Conservation (phyloP, 2,888 invertebrate genomes). For the Andricus quercusramuli region DNA sequence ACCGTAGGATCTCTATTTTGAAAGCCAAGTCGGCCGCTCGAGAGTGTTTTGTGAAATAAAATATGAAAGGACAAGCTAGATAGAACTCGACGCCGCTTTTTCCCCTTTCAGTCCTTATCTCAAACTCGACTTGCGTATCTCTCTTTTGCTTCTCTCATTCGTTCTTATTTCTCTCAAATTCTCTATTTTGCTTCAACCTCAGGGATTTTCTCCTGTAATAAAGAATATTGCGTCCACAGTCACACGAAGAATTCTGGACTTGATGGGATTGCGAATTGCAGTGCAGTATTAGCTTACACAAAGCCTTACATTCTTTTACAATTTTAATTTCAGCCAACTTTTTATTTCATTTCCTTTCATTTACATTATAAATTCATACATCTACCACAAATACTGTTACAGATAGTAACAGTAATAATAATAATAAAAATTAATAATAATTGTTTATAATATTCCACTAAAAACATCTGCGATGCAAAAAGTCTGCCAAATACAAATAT, state of each 20-base stretch:
- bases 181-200: constrained; percentile 36
- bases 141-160: constrained; percentile 35
- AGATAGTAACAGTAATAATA: too few relatives aligned
- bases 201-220: constrained; percentile 58
- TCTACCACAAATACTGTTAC: background rate
- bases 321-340: background rate
- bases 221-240: constrained; percentile 45
- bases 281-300: constrained; percentile 33
- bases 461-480: too few relatives aligned
- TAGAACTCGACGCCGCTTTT: constrained; percentile 42
- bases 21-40: constrained; percentile 43
- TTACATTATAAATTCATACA: background rate
- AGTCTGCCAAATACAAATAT: too few relatives aligned
- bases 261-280: constrained; percentile 31
- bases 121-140: constrained; percentile 44
- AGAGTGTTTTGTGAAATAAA: constrained; percentile 60
- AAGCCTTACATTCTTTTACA: constrained; percentile 4
- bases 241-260: constrained; percentile 22
- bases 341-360: background rate
- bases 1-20: constrained; percentile 62
- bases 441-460: too few relatives aligned
- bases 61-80: constrained; percentile 54
- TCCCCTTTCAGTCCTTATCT: constrained; percentile 53
- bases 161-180: background rate
- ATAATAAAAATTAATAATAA: too few relatives aligned